These are phyloP conservation scores for Rhinoptilus africanus DNA, from an alignment of 2,113 vertebrate species.

Conservation along the genomic window DNA sequence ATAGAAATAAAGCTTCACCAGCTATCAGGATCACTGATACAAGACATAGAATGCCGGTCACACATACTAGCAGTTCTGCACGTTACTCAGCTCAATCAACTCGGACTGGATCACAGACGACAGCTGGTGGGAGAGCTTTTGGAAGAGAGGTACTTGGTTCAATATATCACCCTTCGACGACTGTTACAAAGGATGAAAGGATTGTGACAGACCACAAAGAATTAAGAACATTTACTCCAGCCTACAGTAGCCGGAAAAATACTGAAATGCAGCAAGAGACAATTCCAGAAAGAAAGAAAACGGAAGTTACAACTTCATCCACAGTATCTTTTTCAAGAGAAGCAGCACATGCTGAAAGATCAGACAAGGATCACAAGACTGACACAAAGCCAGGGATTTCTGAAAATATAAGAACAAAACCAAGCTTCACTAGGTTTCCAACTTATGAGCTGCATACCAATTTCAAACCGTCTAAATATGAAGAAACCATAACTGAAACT, in stretches of 20 bases:
- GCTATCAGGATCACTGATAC: constrained; percentile 50
- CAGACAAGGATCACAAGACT: neutral
- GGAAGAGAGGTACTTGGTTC: constrained; percentile 66
- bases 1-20: constrained; percentile 65
- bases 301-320: constrained; percentile 46
- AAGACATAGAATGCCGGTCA: constrained; percentile 62
- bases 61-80: constrained; percentile 61
- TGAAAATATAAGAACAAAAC: constrained; percentile 2
- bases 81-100: constrained; percentile 47
- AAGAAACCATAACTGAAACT: constrained; percentile 58
- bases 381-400: neutral
- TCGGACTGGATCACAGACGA: constrained; percentile 49
- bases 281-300: constrained; percentile 60
- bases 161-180: constrained; percentile 5
- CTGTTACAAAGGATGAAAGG: constrained; percentile 76
- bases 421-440: constrained; percentile 29
- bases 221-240: constrained; percentile 20
- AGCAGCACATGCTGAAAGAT: neutral
- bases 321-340: constrained; percentile 29
- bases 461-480: constrained; percentile 29
- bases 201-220: constrained; percentile 55
- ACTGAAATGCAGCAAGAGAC: constrained; percentile 48
- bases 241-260: constrained; percentile 18
- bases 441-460: neutral
- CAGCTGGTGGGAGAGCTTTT: constrained; percentile 59